Evolutionary conservation across 2,888 invertebrate species (phyloP), one percentile per base, ranked within the genome.

Genomic region (Gari tellinella): DNA sequence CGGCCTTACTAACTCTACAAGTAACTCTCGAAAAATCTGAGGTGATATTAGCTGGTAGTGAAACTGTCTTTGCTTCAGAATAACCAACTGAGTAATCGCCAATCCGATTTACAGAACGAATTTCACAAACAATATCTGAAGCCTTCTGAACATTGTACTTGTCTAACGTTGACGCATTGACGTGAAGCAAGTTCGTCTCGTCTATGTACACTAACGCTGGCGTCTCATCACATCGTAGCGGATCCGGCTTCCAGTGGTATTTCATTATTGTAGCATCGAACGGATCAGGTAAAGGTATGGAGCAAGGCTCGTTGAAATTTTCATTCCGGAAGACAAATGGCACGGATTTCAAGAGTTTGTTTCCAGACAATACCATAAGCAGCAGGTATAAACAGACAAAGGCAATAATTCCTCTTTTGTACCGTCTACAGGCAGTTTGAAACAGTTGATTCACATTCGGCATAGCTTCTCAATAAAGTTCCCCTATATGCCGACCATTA

Each of bases 191-290:
- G n/a, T 74, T 77, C 8, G 56, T 51, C 8, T 67, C 64, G 46
- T 77, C 58, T 2, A 82, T 69, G 53, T 56, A 72, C 10, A 72
- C 64, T 10, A 82, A 38, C 40, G 65, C 69, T 3, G 76, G 72
- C 10, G 46, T 63, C 2, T 62, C 62, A 14, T 68, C 70, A 53
- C 82, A 82, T 7, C 51, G 60, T 8, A 82, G 67, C 1, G 80
- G 80, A 23, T 74, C 69, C 15, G 80, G 82, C 26, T 65, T 64
- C 74, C 74, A 79, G 17, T 77, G 72, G 52, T 74, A 82, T 37
- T 82, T 63, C 65, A 75, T 72, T 1, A 82, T 80, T 8, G 80
- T 72, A 17, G 52, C 52, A 48, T 82, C 82, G 51, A 74, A 82
- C 10, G 82, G 82, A 48, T 82, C 70, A 8, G 72, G 52, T 21